phyloP scores from a whole-genome alignment of 1,140 invertebrate genomes.

The Camponotus vicinus region DNA sequence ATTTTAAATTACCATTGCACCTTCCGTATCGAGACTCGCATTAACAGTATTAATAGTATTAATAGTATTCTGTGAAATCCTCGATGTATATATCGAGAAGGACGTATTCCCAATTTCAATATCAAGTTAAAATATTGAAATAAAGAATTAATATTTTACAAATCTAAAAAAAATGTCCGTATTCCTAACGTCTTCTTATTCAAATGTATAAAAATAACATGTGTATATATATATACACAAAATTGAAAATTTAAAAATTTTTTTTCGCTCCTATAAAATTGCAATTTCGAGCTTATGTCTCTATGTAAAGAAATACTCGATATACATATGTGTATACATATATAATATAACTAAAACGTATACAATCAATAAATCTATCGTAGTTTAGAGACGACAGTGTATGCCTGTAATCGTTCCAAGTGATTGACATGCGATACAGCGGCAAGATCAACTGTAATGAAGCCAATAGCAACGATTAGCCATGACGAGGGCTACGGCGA shows the following conservation, averaged over 20 bases:
- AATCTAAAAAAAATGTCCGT: too few relatives aligned
- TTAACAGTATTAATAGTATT: neutral
- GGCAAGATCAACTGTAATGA: slow-evolving; percentile 14
- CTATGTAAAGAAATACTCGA: too few relatives aligned
- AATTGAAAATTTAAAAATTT: too few relatives aligned
- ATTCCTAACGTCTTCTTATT: too few relatives aligned
- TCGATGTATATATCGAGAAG: too few relatives aligned
- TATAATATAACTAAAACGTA: neutral
- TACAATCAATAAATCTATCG: neutral
- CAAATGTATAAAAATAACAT: too few relatives aligned
- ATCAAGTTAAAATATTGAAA: too few relatives aligned
- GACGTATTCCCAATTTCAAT: too few relatives aligned
- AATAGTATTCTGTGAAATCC: neutral
- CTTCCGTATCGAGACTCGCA: neutral
- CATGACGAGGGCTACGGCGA: neutral
- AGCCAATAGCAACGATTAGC: neutral
- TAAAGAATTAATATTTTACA: too few relatives aligned
- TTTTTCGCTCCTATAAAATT: too few relatives aligned
- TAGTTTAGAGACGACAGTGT: neutral
- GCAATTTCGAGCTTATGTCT: too few relatives aligned
- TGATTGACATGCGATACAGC: slow-evolving; percentile 17
- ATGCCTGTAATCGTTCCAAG: neutral
- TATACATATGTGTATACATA: neutral
- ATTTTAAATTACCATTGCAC: neutral
- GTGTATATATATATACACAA: too few relatives aligned